A percentile compares a stretch with the other conserved stretches of the same genome.
phyloP scores from a whole-genome alignment of 1,140 invertebrate species.

The Calosoma granatense region DNA sequence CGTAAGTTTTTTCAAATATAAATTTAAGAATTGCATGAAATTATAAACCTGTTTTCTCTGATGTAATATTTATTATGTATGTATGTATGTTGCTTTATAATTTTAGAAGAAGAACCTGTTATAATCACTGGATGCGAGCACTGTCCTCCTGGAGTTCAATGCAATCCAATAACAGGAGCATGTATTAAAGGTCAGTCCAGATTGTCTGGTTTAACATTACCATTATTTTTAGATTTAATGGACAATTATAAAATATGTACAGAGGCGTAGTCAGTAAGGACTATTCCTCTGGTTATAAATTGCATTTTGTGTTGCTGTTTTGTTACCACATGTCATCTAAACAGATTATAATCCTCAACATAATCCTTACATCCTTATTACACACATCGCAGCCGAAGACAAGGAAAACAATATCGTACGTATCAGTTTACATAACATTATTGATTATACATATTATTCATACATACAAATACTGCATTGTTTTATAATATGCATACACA shows the following conservation, averaged over 20 bases:
- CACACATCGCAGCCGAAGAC: not conserved
- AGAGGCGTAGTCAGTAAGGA: too few relatives aligned
- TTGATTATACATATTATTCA: too few relatives aligned
- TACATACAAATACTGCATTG: not conserved
- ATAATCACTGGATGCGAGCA: slow-evolving; percentile 49
- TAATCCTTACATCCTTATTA: not conserved
- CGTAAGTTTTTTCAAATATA: slow-evolving; percentile 36
- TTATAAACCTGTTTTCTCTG: too few relatives aligned
- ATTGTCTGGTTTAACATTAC: slow-evolving; percentile 19
- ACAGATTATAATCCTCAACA: not conserved
- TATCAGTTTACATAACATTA: not conserved
- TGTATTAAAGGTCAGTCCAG: slow-evolving; percentile 65
- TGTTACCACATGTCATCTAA: slow-evolving; percentile 15
- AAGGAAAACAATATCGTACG: not conserved
- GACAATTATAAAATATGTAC: not conserved
- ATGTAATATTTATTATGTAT: not conserved
- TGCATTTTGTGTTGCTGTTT: slow-evolving; percentile 30
- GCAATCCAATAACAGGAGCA: slow-evolving; percentile 61
- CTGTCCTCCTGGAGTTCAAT: slow-evolving; percentile 61
- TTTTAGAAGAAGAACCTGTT: slow-evolving; percentile 24
- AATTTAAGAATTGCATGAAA: too few relatives aligned
- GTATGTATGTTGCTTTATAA: not conserved
- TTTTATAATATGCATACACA: not conserved
- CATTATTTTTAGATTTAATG: slow-evolving; percentile 8
- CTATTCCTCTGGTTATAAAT: not conserved